Evolutionary conservation across 92 coral and sea anemone species (phyloP).

Genomic region (Palythoa heliodiscus): DNA sequence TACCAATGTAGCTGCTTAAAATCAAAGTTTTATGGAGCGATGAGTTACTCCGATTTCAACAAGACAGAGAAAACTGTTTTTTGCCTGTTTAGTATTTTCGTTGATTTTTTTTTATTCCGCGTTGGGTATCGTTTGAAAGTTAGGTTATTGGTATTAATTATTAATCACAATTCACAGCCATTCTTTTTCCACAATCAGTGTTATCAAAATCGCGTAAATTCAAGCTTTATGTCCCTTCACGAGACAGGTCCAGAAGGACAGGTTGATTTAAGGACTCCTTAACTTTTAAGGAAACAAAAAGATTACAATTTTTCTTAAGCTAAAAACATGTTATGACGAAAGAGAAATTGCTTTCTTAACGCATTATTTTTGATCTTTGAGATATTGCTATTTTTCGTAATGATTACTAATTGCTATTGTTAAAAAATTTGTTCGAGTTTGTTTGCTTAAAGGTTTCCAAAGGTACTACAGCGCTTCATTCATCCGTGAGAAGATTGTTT

Average conservation of each 20-base stretch:
- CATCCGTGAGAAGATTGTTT: conserved; percentile 17
- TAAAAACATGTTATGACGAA: not conserved
- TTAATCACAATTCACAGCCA: not conserved
- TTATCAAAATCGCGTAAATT: not conserved
- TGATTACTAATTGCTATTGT: conserved; percentile 43
- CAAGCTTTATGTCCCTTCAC: not conserved
- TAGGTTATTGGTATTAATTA: not conserved
- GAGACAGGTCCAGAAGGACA: not conserved
- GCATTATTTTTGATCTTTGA: conserved; percentile 16
- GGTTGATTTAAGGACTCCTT: not conserved
- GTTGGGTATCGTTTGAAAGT: not conserved
- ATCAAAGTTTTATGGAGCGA: conserved; percentile 17
- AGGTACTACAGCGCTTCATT: conserved; percentile 4
- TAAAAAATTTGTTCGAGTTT: conserved; percentile 41
- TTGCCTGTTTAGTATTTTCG: not conserved
- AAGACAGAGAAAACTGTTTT: not conserved
- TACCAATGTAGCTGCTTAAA: conserved; percentile 29
- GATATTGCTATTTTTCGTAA: conserved; percentile 34
- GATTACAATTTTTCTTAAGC: not conserved
- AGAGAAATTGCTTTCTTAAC: conserved; percentile 24
- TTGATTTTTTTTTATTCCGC: not conserved
- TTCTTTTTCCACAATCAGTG: not conserved
- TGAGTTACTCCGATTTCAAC: not conserved
- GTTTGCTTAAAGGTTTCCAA: conserved; percentile 44
- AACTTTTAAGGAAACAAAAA: not conserved